Conservation (phyloP, 1,140 invertebrate species). For the Hetaerina americana region DNA sequence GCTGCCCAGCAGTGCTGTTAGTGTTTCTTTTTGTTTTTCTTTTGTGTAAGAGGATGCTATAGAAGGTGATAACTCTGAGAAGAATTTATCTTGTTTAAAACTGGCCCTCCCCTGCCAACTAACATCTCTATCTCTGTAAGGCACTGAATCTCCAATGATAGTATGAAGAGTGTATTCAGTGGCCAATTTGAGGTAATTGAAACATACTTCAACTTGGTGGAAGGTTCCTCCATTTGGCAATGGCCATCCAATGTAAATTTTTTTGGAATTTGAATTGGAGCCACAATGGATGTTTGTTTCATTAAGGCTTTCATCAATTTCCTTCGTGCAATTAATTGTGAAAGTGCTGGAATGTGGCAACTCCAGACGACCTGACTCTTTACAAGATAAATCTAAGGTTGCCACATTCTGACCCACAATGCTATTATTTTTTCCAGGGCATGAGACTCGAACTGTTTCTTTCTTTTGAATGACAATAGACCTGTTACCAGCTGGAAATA, state of each 20-base stretch:
- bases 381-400: not conserved
- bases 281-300: not conserved
- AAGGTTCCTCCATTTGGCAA: not conserved
- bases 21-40: not conserved
- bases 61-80: not conserved
- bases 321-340: not conserved
- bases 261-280: not conserved
- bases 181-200: not conserved
- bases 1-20: not conserved
- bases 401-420: not conserved
- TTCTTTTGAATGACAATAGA: not conserved
- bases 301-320: not conserved
- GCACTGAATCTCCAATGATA: not conserved
- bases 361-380: not conserved
- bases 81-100: not conserved
- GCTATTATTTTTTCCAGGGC: not conserved
- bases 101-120: not conserved
- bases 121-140: not conserved
- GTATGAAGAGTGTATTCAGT: not conserved
- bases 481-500: not conserved
- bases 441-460: not conserved
- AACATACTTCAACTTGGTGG: not conserved
- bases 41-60: not conserved
- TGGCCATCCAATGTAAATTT: not conserved
- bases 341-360: not conserved